Conservation (phyloP, 2,113 vertebrate genomes). For the Carassius gibelio region DNA sequence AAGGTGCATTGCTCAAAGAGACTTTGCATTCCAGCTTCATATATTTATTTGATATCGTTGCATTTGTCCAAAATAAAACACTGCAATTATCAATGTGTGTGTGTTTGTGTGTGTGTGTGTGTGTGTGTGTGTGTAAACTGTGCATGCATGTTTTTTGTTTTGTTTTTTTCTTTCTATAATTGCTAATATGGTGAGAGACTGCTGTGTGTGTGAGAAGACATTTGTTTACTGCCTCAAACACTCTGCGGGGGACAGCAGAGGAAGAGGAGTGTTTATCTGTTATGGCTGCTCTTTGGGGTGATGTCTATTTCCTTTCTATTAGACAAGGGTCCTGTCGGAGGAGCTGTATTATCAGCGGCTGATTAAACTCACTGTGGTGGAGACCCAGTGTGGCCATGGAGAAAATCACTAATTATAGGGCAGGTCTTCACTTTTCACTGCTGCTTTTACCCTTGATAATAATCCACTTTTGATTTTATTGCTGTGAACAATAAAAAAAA, state of each 20-base stretch:
- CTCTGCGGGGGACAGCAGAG: neutral
- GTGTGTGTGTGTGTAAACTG: neutral
- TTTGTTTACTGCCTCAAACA: neutral
- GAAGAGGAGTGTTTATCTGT: neutral
- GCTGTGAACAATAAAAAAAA: neutral
- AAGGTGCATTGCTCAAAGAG: conserved; percentile 68
- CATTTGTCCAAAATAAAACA: conserved; percentile 64
- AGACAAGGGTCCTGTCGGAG: neutral
- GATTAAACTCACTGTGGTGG: conserved; percentile 22
- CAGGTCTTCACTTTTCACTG: neutral
- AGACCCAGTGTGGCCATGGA: conserved; percentile 21
- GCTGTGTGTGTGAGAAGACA: neutral
- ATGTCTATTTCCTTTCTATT: conserved; percentile 12
- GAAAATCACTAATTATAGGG: conserved; percentile 29
- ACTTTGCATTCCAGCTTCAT: conserved; percentile 63
- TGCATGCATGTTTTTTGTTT: conserved; percentile 27
- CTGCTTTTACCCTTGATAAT: conserved; percentile 19
- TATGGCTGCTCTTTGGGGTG: neutral
- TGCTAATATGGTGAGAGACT: neutral
- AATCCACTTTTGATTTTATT: conserved; percentile 55
- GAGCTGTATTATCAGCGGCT: conserved; percentile 9
- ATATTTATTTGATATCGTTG: conserved; percentile 74
- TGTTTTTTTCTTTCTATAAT: neutral
- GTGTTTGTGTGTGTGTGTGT: neutral
- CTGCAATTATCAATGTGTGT: conserved; percentile 16